Percentiles rank a stretch among this genome's conserved stretches.
phyloP scores from a whole-genome alignment of 2,888 invertebrate species.

The Polyploca ridens region DNA sequence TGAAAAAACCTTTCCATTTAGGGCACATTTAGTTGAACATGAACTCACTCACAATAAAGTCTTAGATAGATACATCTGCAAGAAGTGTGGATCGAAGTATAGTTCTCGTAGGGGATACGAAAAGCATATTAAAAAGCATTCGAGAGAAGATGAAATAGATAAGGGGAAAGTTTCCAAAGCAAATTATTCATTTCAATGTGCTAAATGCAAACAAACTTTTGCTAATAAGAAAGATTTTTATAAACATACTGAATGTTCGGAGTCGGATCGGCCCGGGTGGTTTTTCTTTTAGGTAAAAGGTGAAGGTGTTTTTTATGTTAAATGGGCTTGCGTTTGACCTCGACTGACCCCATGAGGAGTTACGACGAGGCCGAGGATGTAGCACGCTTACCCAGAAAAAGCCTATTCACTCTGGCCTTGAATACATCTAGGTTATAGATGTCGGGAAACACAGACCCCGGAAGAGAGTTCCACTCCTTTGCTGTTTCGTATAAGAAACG shows the following conservation, averaged over 20 bases:
- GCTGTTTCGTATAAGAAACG: too few species aligned
- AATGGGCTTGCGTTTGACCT: too few species aligned
- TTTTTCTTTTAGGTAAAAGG: too few species aligned
- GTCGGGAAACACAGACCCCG: too few species aligned
- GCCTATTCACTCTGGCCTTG: too few species aligned
- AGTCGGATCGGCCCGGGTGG: too few species aligned
- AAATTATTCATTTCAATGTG: neutral
- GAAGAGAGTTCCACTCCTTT: too few species aligned
- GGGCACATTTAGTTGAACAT: slow-evolving; percentile 51
- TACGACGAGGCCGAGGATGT: too few species aligned
- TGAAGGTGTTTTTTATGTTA: too few species aligned
- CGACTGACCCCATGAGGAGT: too few species aligned
- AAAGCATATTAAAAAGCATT: slow-evolving; percentile 46
- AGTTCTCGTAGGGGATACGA: slow-evolving; percentile 52
- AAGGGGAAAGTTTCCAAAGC: neutral
- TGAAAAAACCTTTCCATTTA: slow-evolving; percentile 50
- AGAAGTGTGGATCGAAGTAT: slow-evolving; percentile 45
- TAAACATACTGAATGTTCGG: neutral
- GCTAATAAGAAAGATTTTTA: neutral
- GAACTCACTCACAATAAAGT: slow-evolving; percentile 49
- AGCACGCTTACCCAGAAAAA: too few species aligned
- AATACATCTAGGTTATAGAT: too few species aligned
- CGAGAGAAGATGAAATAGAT: slow-evolving; percentile 12
- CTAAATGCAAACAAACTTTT: neutral
- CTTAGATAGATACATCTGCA: slow-evolving; percentile 49